Evolutionary conservation across 1,140 invertebrate species (phyloP), one percentile per base, ranked within the genome.

Genomic region (Hestina assimilis): DNA sequence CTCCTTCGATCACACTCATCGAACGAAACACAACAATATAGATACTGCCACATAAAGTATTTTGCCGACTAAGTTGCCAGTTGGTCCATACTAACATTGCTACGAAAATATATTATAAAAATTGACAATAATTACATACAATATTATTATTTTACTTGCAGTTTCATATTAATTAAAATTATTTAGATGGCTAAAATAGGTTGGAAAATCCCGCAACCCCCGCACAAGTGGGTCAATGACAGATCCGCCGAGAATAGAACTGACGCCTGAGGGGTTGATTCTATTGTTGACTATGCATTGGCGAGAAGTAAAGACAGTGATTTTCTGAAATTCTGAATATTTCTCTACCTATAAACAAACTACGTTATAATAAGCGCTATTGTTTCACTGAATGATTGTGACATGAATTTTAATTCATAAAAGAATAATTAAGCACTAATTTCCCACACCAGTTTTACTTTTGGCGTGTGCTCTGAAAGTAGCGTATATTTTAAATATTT

Each of bases 191-290:
- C 58, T 68, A 60, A 63, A 63, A 58, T 65, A 60, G 59, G 63
- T 60, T 77, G 68, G 63, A 72, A 21, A 41, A 66, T 52, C 40
- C 53, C 63, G 54, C 59, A 69, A 46, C 61, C 69, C 50, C 59
- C 64, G 56, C 43, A 63, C 54, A 80, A 78, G 63, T 78, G 65
- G 78, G 78, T 80, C 78, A 80, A 78, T 80, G 75, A 72, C 75
- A 76, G 65, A 48, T 61, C 61, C 60, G 65, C 63, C 68, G 66
- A 81, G 78, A 78, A 78, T 81, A 81, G 75, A 69, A 64, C 53
- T 61, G 48, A 66, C 55, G 70, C 63, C 72, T 63, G 68, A 70
- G 70, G 75, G 72, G 69, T 69, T 58, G 70, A 72, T 66, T 73
- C 72, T 66, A 75, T 77, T 79, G 76, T 79, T 71, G 65, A 63